phyloP scores from a whole-genome alignment of 2,888 invertebrate genomes.

The Acanthopleura granulata region DNA sequence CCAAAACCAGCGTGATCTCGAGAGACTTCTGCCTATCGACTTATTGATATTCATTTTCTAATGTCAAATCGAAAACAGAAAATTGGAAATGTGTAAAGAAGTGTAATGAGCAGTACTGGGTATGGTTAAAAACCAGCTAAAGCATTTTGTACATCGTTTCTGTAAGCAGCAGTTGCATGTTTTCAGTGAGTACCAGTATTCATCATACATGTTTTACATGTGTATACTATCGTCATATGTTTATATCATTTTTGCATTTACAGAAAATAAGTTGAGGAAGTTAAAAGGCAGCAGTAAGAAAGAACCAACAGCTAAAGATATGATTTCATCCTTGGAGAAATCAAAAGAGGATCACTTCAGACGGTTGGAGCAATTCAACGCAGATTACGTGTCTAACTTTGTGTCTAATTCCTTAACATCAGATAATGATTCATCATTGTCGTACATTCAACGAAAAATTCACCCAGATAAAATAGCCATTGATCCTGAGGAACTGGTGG shows the following conservation, averaged over 20 bases:
- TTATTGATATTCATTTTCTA: too few relatives aligned
- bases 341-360: constrained; percentile 5
- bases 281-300: constrained; percentile 1
- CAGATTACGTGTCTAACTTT: constrained; percentile 15
- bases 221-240: too few relatives aligned
- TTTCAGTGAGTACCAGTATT: too few relatives aligned
- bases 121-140: too few relatives aligned
- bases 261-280: constrained; percentile 8
- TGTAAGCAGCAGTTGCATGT: too few relatives aligned
- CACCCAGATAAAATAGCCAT: constrained; percentile 8
- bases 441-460: not conserved
- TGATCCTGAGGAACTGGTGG: not conserved
- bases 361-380: not conserved
- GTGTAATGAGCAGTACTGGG: too few relatives aligned
- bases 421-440: not conserved
- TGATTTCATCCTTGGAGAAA: not conserved
- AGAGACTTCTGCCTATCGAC: too few relatives aligned
- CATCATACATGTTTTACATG: too few relatives aligned
- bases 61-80: too few relatives aligned
- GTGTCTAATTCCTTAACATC: not conserved
- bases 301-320: constrained; percentile 9
- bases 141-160: too few relatives aligned
- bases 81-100: too few relatives aligned
- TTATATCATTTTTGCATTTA: not conserved
- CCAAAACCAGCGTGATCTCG: too few relatives aligned